phyloP scores from a whole-genome alignment of 2,797 vertebrate genomes.

The Scleropages formosus region DNA sequence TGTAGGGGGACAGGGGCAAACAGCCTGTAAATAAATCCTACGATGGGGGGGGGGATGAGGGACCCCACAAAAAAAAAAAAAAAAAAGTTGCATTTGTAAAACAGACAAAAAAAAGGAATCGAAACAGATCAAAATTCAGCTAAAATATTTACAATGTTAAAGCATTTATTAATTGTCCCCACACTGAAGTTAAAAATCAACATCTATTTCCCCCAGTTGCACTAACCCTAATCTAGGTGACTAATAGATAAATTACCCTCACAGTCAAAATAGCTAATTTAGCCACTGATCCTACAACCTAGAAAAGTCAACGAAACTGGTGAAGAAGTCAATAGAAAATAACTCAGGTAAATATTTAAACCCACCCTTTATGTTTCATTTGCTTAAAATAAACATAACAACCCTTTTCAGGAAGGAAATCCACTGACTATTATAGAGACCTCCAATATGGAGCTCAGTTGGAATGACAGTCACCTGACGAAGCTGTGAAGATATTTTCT shows the following conservation, averaged over 20 bases:
- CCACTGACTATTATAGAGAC: background rate
- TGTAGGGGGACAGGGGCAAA: background rate
- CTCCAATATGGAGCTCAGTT: constrained; percentile 2
- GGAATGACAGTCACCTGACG: background rate
- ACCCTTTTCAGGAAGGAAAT: background rate
- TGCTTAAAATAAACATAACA: too few relatives aligned
- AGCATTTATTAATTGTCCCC: background rate
- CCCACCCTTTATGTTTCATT: too few relatives aligned
- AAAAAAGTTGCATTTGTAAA: background rate
- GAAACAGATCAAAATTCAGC: background rate
- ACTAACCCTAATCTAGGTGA: too few relatives aligned
- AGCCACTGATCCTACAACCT: too few relatives aligned
- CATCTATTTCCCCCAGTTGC: too few relatives aligned
- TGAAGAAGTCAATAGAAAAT: too few relatives aligned
- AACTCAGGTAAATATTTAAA: too few relatives aligned
- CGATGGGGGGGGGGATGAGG: background rate
- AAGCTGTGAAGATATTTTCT: background rate
- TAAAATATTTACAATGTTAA: background rate
- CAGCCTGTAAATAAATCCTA: background rate
- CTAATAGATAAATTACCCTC: too few relatives aligned
- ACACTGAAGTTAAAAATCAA: background rate
- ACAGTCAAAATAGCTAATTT: too few relatives aligned
- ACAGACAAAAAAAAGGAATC: background rate
- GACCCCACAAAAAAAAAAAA: background rate
- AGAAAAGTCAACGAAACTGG: too few relatives aligned